Conservation (phyloP, 1,140 invertebrate genomes). For the Eumaeus atala region DNA sequence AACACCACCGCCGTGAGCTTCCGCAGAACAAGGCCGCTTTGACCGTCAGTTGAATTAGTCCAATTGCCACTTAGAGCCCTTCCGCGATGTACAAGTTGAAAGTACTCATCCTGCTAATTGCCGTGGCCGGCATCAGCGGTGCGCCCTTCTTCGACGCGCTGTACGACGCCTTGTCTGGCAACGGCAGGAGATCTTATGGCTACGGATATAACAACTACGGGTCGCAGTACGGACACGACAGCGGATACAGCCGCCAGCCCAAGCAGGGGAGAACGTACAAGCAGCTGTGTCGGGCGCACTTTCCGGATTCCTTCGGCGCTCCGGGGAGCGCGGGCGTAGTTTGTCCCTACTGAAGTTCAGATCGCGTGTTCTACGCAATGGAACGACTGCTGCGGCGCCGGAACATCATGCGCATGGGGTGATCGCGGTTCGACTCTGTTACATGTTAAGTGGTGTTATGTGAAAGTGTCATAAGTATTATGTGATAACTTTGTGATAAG, state of each 20-base stretch:
- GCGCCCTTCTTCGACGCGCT: constrained; percentile 61
- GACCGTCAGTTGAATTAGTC: constrained; percentile 61
- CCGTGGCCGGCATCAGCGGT: constrained; percentile 34
- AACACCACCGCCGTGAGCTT: constrained; percentile 52
- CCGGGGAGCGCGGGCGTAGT: constrained; percentile 56
- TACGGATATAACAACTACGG: constrained; percentile 50
- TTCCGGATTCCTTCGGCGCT: constrained; percentile 48
- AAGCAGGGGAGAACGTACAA: constrained; percentile 59
- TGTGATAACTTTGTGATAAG: constrained; percentile 66
- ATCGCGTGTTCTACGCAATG: constrained; percentile 72
- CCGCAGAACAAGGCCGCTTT: constrained; percentile 53
- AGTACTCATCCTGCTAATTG: constrained; percentile 35
- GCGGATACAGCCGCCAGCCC: constrained; percentile 30
- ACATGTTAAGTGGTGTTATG: constrained; percentile 7
- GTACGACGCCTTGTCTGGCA: constrained; percentile 62
- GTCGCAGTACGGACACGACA: constrained; percentile 41
- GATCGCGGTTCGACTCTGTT: background rate
- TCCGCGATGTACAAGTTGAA: constrained; percentile 59
- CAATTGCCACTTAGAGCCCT: constrained; percentile 58
- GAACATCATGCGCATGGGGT: constrained; percentile 66
- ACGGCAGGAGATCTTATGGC: constrained; percentile 51
- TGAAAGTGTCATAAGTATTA: constrained; percentile 15
- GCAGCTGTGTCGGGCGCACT: constrained; percentile 66
- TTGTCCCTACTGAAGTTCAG: constrained; percentile 67
- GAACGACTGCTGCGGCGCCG: constrained; percentile 60